A percentile compares a stretch with the other conserved stretches of the same genome.
These are phyloP conservation scores for Bucorvus abyssinicus DNA, from an alignment of 2,797 vertebrate genomes.

Conservation along the genomic window DNA sequence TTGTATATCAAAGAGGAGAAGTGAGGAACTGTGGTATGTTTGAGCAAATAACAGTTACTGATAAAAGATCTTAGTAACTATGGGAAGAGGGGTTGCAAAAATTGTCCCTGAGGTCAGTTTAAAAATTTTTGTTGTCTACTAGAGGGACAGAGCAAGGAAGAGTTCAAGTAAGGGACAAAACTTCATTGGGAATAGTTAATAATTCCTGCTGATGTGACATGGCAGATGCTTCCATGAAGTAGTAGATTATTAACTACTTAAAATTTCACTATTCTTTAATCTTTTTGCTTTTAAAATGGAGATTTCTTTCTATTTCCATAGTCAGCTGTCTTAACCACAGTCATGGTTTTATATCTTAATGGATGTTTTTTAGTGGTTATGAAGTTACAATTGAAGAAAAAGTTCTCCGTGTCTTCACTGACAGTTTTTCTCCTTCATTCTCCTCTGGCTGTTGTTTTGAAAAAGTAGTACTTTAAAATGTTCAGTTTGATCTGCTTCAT, in stretches of 20 bases:
- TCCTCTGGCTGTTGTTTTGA: background rate
- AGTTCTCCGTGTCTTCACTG: constrained; percentile 9
- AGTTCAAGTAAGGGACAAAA: background rate
- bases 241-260: background rate
- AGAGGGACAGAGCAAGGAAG: background rate
- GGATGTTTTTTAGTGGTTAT: background rate
- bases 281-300: background rate
- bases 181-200: background rate
- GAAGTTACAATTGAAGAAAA: background rate
- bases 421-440: background rate
- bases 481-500: background rate
- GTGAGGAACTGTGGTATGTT: background rate
- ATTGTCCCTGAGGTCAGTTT: background rate
- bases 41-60: background rate
- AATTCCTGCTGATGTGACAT: background rate
- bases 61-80: background rate
- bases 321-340: background rate
- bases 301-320: background rate
- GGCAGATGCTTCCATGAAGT: background rate
- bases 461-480: background rate
- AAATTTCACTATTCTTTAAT: background rate
- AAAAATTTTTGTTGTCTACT: background rate
- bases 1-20: background rate
- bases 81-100: background rate
- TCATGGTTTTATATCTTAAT: background rate